These are phyloP conservation scores for Peromyscus aztecus DNA, from an alignment of 2,797 vertebrate species.

Conservation along the genomic window DNA sequence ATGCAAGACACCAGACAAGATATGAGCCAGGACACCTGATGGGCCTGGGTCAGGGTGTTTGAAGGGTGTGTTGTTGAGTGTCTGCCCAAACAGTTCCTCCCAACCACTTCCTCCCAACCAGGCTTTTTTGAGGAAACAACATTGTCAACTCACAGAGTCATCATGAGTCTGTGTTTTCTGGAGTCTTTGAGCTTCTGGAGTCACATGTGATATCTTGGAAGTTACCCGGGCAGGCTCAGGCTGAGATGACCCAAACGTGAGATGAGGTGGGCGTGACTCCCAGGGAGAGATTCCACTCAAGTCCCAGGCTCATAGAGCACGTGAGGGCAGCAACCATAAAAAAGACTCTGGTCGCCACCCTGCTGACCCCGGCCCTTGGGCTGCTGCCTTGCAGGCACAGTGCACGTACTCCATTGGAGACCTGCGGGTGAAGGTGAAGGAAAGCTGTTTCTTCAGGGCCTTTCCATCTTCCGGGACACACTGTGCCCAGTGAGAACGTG, in stretches of 20 bases:
- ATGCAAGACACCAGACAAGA: background rate
- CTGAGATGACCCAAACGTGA: background rate
- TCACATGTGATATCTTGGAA: background rate
- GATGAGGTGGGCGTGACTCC: background rate
- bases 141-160: conserved; percentile 7
- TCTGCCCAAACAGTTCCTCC: background rate
- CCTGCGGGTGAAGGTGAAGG: too few species aligned
- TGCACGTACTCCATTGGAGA: background rate
- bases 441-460: background rate
- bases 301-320: background rate
- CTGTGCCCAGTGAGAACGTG: background rate
- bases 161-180: conserved; percentile 27
- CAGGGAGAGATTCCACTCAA: background rate
- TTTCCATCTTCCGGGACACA: accelerated
- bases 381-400: background rate
- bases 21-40: background rate
- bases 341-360: accelerated
- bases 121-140: background rate
- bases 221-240: background rate
- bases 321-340: background rate
- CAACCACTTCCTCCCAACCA: background rate
- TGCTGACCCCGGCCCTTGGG: too few species aligned
- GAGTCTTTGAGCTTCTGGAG: background rate
- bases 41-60: background rate
- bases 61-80: accelerated